Evolutionary conservation across 1,140 invertebrate species (phyloP), one percentile per base, ranked within the genome.

Genomic region (Drosophila simulans): DNA sequence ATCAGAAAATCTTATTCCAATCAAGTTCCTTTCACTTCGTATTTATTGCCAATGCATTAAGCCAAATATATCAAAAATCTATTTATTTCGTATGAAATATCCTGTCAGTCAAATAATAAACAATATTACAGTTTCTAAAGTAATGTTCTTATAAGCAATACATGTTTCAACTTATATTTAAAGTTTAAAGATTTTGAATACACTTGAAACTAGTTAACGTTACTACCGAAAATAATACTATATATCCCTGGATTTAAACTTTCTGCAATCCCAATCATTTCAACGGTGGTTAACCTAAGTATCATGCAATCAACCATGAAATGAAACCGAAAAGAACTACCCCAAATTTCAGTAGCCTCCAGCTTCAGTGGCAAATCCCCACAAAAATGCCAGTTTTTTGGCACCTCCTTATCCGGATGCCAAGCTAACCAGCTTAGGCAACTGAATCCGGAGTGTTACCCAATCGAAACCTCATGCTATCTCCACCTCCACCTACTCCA

Each of bases 371-470:
- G 20, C 51, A 74, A 54, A 55, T 56, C 15, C 35, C 27, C 64
- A 55, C 46, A 65, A 31, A 65, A 37, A 57, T 22, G 35, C 27
- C 43, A 27, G 51, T 51, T 51, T 51, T 73, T 37, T 37, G 70
- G 48, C 71, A 74, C 69, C 39, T 52, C 34, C 22, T 59, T 35
- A 68, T 65, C 45, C 52, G 59, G 25, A 68, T 64, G 37, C 68
- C 40, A 34, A 34, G n/a, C 48, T 72, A 72, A 52, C 55, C 66
- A 35, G 48, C 54, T 72, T 72, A 43, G 71, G 27, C 59, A 42
- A 27, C 37, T 51, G 64, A 68, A 64, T 73, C 71, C 59, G 48
- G 20, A 43, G 53, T 53, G 40, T 49, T 43, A 48, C 17, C 37
- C 27, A 31, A 45, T 40, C 63, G 34, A 20, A 34, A 35, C 51